A percentile compares a stretch with the other conserved stretches of the same genome.
Conservation (phyloP, 2,113 vertebrate species). For the Tor tambroides region DNA sequence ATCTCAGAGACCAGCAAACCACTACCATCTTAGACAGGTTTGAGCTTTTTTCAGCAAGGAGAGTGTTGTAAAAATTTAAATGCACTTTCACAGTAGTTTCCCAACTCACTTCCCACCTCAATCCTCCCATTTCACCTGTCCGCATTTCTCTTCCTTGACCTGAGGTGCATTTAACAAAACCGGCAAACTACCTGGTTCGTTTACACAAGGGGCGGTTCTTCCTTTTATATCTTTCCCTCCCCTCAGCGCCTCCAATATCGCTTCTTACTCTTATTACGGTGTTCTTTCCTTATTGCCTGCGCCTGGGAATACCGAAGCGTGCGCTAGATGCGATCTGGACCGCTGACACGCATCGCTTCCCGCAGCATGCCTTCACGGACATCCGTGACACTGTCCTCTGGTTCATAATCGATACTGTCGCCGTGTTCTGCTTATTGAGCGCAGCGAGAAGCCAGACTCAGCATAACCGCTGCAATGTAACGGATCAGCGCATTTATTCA, state of each 20-base stretch:
- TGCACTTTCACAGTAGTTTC: neutral
- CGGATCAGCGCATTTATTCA: constrained; percentile 10
- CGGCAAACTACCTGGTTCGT: constrained; percentile 54
- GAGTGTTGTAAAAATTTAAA: neutral
- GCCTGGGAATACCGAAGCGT: constrained; percentile 42
- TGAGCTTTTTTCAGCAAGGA: neutral
- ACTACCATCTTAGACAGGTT: too few relatives aligned
- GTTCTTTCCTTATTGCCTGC: constrained; percentile 40
- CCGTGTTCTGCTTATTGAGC: constrained; percentile 51
- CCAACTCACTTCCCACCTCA: neutral
- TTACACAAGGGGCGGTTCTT: constrained; percentile 73
- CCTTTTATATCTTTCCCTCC: constrained; percentile 68
- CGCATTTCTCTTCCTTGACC: neutral
- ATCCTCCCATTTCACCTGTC: neutral
- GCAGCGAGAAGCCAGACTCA: constrained; percentile 24
- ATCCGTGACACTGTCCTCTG: constrained; percentile 63
- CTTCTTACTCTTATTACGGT: constrained; percentile 57
- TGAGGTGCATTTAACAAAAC: constrained; percentile 29
- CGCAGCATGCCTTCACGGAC: constrained; percentile 43
- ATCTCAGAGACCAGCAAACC: neutral
- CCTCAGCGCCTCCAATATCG: constrained; percentile 42
- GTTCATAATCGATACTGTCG: constrained; percentile 47
- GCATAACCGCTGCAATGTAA: constrained; percentile 33
- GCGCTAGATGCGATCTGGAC: neutral
- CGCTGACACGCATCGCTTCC: constrained; percentile 8